Conservation (phyloP, 37 sponge, comb jelly and placozoan species). For the Aplysina aerophoba region DNA sequence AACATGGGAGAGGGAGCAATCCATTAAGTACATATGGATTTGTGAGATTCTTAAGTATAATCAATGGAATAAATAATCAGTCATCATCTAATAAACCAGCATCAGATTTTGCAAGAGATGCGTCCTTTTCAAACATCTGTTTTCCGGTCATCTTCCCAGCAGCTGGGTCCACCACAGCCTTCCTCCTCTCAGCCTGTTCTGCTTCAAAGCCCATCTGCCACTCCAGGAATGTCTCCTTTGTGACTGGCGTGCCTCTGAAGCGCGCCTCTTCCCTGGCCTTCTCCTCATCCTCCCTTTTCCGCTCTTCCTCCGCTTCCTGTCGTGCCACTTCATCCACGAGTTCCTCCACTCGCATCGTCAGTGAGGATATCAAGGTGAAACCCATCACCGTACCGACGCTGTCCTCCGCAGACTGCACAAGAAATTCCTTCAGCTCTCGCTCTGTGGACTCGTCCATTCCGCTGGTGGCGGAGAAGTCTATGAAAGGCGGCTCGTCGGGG, state of each 20-base stretch:
- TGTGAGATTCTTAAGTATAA: too few relatives aligned
- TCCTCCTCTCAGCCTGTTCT: constrained; percentile 48
- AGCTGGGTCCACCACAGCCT: neutral
- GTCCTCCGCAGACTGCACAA: constrained; percentile 58
- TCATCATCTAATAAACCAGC: constrained; percentile 42
- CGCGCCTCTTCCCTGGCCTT: constrained; percentile 60
- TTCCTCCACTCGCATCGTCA: constrained; percentile 62
- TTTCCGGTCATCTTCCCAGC: constrained; percentile 51
- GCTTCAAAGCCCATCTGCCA: constrained; percentile 76
- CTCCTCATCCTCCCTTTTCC: constrained; percentile 54
- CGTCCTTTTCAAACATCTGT: constrained; percentile 87
- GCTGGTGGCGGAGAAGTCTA: neutral
- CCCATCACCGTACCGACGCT: constrained; percentile 79
- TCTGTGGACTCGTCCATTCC: constrained; percentile 39
- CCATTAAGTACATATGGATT: too few relatives aligned
- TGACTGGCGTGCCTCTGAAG: constrained; percentile 75
- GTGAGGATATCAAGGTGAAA: constrained; percentile 62
- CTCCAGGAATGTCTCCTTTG: constrained; percentile 70
- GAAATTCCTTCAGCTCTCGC: constrained; percentile 32
- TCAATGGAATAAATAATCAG: constrained; percentile 4
- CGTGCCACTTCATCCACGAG: constrained; percentile 31
- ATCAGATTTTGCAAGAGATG: constrained; percentile 82
- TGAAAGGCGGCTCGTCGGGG: constrained; percentile 59
- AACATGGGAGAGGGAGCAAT: too few relatives aligned
- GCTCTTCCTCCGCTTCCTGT: constrained; percentile 30